These are phyloP conservation scores for Aurelia coerulea DNA, from an alignment of 30 jellyfish, hydroid and myxozoan species.

Conservation along the genomic window DNA sequence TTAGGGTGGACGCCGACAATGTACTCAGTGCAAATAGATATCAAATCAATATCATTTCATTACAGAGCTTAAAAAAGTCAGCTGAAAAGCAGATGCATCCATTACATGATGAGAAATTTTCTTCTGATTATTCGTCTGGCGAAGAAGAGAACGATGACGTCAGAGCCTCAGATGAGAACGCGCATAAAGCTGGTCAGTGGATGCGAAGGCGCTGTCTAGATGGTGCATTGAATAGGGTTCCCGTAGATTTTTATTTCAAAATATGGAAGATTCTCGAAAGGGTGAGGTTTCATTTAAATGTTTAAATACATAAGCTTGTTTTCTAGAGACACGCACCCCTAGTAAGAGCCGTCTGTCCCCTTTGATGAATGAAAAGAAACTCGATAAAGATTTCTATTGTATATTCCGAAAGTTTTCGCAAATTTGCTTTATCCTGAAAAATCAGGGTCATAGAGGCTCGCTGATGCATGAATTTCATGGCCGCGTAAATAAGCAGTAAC, in stretches of 20 bases:
- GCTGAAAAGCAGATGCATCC: slow-evolving; percentile 54
- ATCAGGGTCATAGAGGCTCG: too few species aligned
- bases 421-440: too few species aligned
- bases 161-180: slow-evolving; percentile 71
- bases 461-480: too few species aligned
- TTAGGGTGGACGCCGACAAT: too few species aligned
- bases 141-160: slow-evolving; percentile 65
- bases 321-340: too few species aligned
- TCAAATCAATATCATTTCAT: not conserved
- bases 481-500: too few species aligned
- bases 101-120: slow-evolving; percentile 44
- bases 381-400: too few species aligned
- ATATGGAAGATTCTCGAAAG: slow-evolving; percentile 89
- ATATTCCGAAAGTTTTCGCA: too few species aligned
- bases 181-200: slow-evolving; percentile 95
- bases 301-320: too few species aligned
- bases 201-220: slow-evolving; percentile 97
- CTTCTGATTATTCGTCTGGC: slow-evolving; percentile 66
- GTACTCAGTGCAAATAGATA: too few species aligned
- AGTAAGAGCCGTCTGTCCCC: too few species aligned
- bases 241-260: slow-evolving; percentile 83
- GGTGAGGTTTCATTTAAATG: slow-evolving; percentile 11
- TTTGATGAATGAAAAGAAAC: too few species aligned
- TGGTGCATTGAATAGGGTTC: slow-evolving; percentile 97
- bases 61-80: slow-evolving; percentile 26